A percentile compares a stretch with the other conserved stretches of the same genome.
These are phyloP conservation scores for Macropus fuliginosus DNA, from an alignment of 2,797 vertebrate genomes.

Conservation along the genomic window DNA sequence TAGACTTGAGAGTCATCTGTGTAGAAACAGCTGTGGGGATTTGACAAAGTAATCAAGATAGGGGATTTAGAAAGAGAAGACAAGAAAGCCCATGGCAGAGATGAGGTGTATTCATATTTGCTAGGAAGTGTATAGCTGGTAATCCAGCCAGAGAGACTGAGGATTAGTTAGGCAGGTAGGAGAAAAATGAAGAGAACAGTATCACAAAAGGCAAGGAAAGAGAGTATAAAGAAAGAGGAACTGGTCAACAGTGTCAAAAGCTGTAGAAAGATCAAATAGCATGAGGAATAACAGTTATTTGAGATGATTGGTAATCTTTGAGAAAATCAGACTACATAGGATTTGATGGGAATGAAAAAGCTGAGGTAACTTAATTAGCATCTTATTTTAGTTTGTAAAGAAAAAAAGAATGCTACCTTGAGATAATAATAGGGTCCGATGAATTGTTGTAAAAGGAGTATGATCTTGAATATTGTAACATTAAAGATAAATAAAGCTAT, in stretches of 20 bases:
- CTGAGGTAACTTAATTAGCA: neutral
- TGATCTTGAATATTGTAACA: neutral
- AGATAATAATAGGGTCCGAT: neutral
- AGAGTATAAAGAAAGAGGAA: neutral
- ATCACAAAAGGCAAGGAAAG: neutral
- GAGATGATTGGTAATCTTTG: neutral
- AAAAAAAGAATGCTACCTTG: neutral
- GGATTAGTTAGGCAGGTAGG: neutral
- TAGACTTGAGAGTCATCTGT: too few species aligned
- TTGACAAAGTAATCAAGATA: neutral
- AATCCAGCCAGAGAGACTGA: neutral
- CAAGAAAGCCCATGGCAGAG: neutral
- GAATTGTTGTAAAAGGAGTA: neutral
- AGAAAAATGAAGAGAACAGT: neutral
- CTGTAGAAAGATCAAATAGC: neutral
- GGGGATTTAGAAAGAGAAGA: too few species aligned
- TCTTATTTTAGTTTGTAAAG: neutral
- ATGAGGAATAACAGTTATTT: neutral
- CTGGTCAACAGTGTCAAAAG: neutral
- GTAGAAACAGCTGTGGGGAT: too few species aligned
- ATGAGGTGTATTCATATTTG: too few species aligned
- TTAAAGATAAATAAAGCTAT: neutral
- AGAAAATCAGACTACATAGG: neutral
- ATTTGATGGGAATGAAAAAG: neutral
- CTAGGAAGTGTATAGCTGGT: too few species aligned